A percentile compares a stretch with the other conserved stretches of the same genome.
These are phyloP conservation scores for Forbesichthys papilliferus DNA, from an alignment of 2,113 vertebrate genomes.

Conservation along the genomic window DNA sequence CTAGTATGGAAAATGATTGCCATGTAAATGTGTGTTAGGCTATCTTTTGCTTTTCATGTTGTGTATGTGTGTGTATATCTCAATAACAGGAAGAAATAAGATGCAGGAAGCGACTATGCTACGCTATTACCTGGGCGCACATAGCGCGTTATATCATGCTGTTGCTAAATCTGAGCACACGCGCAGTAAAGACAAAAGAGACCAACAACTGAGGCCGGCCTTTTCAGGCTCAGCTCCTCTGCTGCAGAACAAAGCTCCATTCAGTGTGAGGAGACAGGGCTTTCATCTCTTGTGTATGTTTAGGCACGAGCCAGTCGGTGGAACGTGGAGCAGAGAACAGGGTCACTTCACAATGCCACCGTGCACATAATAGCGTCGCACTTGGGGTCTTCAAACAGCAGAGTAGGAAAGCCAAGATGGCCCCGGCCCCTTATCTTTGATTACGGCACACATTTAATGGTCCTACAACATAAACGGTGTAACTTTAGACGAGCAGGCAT, in stretches of 20 bases:
- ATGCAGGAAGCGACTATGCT: too few species aligned
- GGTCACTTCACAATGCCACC: constrained; percentile 34
- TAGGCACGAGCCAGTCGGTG: constrained; percentile 60
- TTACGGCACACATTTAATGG: neutral
- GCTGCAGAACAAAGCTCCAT: constrained; percentile 66
- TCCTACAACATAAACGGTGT: neutral
- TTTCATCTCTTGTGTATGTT: constrained; percentile 69
- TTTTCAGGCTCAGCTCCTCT: constrained; percentile 57
- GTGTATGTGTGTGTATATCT: too few species aligned
- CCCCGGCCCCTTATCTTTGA: neutral
- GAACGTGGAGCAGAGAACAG: constrained; percentile 54
- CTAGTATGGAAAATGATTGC: too few species aligned
- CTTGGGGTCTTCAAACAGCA: constrained; percentile 6
- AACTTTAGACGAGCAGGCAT: neutral
- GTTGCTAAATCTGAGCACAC: constrained; percentile 33
- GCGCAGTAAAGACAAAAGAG: constrained; percentile 55
- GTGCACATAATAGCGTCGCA: constrained; percentile 6
- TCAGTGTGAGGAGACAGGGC: constrained; percentile 62
- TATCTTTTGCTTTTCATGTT: too few species aligned
- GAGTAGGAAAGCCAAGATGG: neutral
- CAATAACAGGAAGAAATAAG: too few species aligned
- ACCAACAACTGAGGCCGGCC: constrained; percentile 39
- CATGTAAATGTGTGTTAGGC: too few species aligned
- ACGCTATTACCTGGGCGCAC: too few species aligned
- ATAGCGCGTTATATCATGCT: too few species aligned